Base-by-base conservation (phyloP, 2,113 vertebrate species). In the Rissa tridactyla region DNA sequence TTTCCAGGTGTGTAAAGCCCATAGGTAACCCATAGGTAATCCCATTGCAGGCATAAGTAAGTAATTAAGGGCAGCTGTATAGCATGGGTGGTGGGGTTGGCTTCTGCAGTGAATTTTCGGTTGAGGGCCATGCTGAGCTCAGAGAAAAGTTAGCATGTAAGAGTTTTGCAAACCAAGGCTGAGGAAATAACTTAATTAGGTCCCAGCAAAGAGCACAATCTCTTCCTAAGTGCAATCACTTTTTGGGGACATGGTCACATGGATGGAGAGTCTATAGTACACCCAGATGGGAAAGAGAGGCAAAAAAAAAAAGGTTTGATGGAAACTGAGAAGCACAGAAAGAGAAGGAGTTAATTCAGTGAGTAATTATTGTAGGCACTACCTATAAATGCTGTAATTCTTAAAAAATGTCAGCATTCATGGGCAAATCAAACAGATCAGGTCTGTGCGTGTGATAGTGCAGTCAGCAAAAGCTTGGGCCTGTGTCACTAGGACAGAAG, bases 351-450 rank as follows among this genome's bases (percentile, higher is more conserved):
- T 71, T 88, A 49, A 44, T 65, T 75, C 18, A 71, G 4, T 66
- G 60, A 65, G 34, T 73, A 93, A 90, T 91, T 93, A 76, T 49
- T 8, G 1, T 38, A 75, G 44, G 9, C 83, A 83, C 19, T 86
- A 69, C 61, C 34, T 84, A 44, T 83, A 91, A 88, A 69, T 94
- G 72, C 34, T 71, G 60, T 95, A 92, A 95, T 82, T 94, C 80
- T 65, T 68, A n/a, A 96, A 88, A 96, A 96, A 96, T 86, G 69
- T 68, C 40, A 44, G 34, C 26, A 55, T 92, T 86, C 58, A 77
- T 78, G 47, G 87, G 47, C 77, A 80, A 89, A 94, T 86, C 66
- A 80, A 93, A 70, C 16, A 86, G 61, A 79, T 94, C 83, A 82
- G 69, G 69, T 79, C 94, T 88, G 77, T 94, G 65, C 55, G 0